Evolutionary conservation across 2,797 vertebrate species (phyloP).

Genomic region (Aldrovandia affinis): DNA sequence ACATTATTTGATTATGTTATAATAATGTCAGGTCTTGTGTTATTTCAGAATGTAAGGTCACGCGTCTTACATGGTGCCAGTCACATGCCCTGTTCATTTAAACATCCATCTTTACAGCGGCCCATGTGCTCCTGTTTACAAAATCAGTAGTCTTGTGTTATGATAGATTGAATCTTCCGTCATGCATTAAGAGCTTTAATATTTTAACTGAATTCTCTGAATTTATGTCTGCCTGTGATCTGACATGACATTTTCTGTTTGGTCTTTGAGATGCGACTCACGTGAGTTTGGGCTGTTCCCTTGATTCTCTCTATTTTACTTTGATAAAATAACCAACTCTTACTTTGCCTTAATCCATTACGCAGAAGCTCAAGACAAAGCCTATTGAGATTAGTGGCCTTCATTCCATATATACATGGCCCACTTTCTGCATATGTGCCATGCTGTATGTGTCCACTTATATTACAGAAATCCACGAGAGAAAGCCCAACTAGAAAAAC

Average conservation of each 20-base stretch:
- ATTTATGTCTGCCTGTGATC: conserved; percentile 4
- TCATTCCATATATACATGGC: too few relatives aligned
- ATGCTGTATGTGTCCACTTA: background rate
- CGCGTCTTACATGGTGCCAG: background rate
- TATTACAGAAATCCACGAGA: background rate
- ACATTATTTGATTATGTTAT: background rate
- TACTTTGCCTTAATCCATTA: too few relatives aligned
- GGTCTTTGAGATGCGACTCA: background rate
- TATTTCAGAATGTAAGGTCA: background rate
- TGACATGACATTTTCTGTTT: background rate
- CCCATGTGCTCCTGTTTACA: background rate
- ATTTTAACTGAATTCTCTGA: background rate
- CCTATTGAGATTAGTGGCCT: too few relatives aligned
- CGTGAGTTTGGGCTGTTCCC: background rate
- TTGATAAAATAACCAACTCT: background rate
- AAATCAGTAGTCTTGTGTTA: background rate
- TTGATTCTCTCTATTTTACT: background rate
- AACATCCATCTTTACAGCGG: background rate
- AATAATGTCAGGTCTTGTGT: background rate
- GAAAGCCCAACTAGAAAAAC: too few relatives aligned
- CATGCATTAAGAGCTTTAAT: background rate
- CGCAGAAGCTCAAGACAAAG: too few relatives aligned
- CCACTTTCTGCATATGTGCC: background rate
- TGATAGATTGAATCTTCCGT: background rate
- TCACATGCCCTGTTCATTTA: background rate